phyloP scores from a whole-genome alignment of 1,140 invertebrate species.

The Diorhabda elongata region DNA sequence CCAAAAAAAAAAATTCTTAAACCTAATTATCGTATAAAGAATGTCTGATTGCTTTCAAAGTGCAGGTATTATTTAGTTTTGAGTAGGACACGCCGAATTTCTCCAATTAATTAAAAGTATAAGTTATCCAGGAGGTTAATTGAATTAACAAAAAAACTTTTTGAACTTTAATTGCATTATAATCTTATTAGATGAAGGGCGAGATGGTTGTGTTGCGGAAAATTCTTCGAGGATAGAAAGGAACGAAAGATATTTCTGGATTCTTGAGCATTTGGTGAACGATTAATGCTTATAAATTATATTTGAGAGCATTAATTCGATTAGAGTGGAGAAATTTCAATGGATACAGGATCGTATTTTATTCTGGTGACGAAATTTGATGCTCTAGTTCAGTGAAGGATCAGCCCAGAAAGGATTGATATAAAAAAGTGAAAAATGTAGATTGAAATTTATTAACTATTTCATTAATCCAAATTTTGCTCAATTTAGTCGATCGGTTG shows the following conservation, averaged over 20 bases:
- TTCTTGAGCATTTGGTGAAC: constrained; percentile 1
- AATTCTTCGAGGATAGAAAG: background rate
- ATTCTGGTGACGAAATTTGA: too few species aligned
- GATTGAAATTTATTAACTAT: too few species aligned
- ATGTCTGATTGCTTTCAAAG: background rate
- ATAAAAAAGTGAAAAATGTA: too few species aligned
- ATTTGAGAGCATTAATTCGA: too few species aligned
- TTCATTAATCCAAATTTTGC: too few species aligned
- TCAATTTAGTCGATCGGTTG: too few species aligned
- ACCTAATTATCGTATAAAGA: background rate
- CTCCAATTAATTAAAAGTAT: constrained; percentile 9
- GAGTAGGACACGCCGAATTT: background rate
- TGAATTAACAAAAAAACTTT: constrained; percentile 5
- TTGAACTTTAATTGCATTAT: constrained; percentile 9
- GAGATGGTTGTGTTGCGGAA: background rate
- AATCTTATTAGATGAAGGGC: constrained; percentile 1
- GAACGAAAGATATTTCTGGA: background rate
- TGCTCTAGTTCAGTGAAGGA: too few species aligned
- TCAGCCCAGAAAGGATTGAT: too few species aligned
- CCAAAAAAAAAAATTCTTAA: too few species aligned
- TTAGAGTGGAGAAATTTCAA: too few species aligned
- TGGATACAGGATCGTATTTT: too few species aligned
- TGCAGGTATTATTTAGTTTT: background rate
- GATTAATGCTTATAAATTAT: constrained; percentile 11
- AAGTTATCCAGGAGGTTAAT: constrained; percentile 8